phyloP scores from a whole-genome alignment of 1,140 invertebrate species.

The Drosophila lacteicornis region DNA sequence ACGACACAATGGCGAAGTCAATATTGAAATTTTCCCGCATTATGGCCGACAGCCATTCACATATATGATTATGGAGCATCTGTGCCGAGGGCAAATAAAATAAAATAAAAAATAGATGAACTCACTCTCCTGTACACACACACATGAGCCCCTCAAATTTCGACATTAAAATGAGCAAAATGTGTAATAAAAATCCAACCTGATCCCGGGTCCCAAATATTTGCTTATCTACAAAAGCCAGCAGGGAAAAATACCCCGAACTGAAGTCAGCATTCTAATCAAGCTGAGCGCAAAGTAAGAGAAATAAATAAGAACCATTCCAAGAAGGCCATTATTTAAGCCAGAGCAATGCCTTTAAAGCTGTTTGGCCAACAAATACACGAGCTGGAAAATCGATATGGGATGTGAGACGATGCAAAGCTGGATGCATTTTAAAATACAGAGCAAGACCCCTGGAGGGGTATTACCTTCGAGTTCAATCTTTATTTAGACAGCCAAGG shows the following conservation, averaged over 20 bases:
- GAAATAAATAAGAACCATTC: not conserved
- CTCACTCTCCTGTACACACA: slow-evolving; percentile 35
- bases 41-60: slow-evolving; percentile 31
- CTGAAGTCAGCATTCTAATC: slow-evolving; percentile 53
- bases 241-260: slow-evolving; percentile 27
- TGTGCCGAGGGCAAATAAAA: slow-evolving; percentile 67
- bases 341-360: slow-evolving; percentile 2
- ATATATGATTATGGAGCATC: slow-evolving; percentile 49
- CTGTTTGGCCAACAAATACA: slow-evolving; percentile 19
- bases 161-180: slow-evolving; percentile 74
- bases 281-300: slow-evolving; percentile 13
- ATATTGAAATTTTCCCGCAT: slow-evolving; percentile 48
- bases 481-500: not conserved
- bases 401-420: not conserved
- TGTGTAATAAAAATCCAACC: slow-evolving; percentile 66
- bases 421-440: slow-evolving; percentile 2
- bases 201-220: slow-evolving; percentile 36
- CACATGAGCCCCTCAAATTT: slow-evolving; percentile 14
- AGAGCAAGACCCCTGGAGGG: not conserved
- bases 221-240: slow-evolving; percentile 46
- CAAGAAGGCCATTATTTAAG: not conserved
- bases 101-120: slow-evolving; percentile 78
- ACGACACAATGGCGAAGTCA: slow-evolving; percentile 36
- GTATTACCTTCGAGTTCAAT: not conserved
- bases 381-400: not conserved